These are phyloP conservation scores for Thymelicus acteon DNA, from an alignment of 2,888 invertebrate species.

Conservation along the genomic window DNA sequence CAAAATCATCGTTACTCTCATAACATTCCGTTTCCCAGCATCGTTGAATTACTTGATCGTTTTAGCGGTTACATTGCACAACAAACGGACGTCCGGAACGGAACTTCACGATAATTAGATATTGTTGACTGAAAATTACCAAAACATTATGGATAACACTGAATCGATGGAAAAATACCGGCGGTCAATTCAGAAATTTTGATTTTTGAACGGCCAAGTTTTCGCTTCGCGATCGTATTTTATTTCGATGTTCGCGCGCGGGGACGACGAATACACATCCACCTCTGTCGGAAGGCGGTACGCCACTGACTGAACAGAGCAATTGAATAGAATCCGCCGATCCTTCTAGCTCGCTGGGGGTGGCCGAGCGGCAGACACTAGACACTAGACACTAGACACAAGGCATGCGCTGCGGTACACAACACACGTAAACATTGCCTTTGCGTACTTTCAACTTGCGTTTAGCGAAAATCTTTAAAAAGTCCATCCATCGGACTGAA, in stretches of 20 bases:
- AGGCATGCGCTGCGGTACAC: slow-evolving; percentile 54
- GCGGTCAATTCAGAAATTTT: neutral
- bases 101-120: slow-evolving; percentile 16
- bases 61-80: slow-evolving; percentile 44
- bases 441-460: slow-evolving; percentile 4
- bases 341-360: slow-evolving; percentile 39
- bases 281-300: slow-evolving; percentile 61
- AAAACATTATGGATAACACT: slow-evolving; percentile 18
- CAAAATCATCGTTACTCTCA: slow-evolving; percentile 66
- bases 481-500: neutral
- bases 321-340: slow-evolving; percentile 36
- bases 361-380: slow-evolving; percentile 15
- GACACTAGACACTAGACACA: slow-evolving; percentile 49
- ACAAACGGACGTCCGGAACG: slow-evolving; percentile 32
- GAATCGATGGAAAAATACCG: neutral
- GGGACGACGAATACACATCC: slow-evolving; percentile 54
- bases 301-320: slow-evolving; percentile 61
- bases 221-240: slow-evolving; percentile 63
- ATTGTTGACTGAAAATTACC: slow-evolving; percentile 15
- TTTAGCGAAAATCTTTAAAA: neutral
- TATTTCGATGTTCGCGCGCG: slow-evolving; percentile 58
- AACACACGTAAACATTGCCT: slow-evolving; percentile 39
- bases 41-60: neutral
- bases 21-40: slow-evolving; percentile 28
- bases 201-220: slow-evolving; percentile 14